Conservation (phyloP, 2,797 vertebrate species). For the Kryptopterus vitreolus region DNA sequence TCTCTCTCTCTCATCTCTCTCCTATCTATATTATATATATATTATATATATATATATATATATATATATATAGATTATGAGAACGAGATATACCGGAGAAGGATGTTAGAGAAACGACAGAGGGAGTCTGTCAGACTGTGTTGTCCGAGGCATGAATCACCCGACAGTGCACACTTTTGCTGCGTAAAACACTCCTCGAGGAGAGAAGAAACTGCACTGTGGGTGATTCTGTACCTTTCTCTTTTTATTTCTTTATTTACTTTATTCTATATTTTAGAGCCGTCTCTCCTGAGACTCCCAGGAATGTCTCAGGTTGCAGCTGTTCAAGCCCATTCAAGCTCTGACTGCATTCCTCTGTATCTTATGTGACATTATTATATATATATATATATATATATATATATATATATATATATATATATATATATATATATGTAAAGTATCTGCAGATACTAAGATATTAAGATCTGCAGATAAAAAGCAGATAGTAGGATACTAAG, state of each 20-base stretch:
- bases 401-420: no score
- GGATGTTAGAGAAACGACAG: not conserved
- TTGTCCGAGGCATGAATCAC: not conserved
- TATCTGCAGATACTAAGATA: no score
- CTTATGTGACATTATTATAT: no score
- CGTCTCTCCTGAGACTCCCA: not conserved
- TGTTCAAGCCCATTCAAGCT: not conserved
- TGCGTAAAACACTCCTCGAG: not conserved
- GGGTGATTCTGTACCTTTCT: not conserved
- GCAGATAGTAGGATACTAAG: no score
- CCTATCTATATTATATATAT: no score
- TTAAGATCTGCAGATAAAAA: no score
- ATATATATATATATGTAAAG: no score
- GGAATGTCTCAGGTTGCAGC: not conserved
- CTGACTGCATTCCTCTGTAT: not conserved
- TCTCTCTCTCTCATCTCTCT: no score
- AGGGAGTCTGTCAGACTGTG: not conserved
- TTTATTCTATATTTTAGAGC: not conserved
- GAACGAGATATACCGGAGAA: not conserved
- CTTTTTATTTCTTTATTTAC: not conserved
- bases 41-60: no score
- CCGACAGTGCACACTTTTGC: constrained; percentile 14
- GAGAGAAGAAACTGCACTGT: not conserved
- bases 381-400: no score
- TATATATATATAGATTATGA: not conserved